Base-by-base conservation (phyloP, 1,140 invertebrate species). In the Bombus cullumanus region DNA sequence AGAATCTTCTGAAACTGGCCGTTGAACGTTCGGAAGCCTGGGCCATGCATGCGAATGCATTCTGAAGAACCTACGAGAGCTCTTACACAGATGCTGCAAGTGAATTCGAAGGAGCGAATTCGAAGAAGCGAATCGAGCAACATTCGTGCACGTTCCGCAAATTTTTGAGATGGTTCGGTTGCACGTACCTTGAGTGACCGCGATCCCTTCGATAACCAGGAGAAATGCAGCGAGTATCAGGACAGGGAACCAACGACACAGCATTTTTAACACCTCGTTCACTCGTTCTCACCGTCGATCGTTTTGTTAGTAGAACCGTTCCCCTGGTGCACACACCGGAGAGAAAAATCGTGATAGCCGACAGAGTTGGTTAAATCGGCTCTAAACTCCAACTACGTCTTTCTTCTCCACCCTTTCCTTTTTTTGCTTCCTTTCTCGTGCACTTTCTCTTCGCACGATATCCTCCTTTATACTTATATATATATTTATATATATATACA, bases 141-240 rank as follows among this genome's bases (percentile, higher is more conserved):
- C n/a, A 41, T 39, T 75, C 68, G 41, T 15, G 39, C 62, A 77
- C 80, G 64, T 72, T 75, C 62, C 3, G 57, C 53, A 53, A 64
- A 76, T 85, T 75, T 64, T n/a, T 47, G 0, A 8, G 8, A 43
- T 18, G 64, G n/a, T 15, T 18, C 64, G 41, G 25, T 13, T 5
- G 22, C 66, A 89, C 89, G 73, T 90, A 91, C 90, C 90, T 91
- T 91, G 89, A 47, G 81, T 86, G 84, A 90, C 87, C 81, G 89
- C 86, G 68, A 90, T 88, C 84, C 80, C 86, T 74, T 90, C 90
- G 89, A 91, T 91, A 81, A 84, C 74, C 83, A 90, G 74, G 69
- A 88, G 74, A 85, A 91, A 84, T 86, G 74, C 90, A 91, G 81
- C 87, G 89, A 91, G 89, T 86, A 90, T 74, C 86, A 86, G 71